Base-by-base conservation (phyloP, 1,140 invertebrate species). In the Capitella teleta region DNA sequence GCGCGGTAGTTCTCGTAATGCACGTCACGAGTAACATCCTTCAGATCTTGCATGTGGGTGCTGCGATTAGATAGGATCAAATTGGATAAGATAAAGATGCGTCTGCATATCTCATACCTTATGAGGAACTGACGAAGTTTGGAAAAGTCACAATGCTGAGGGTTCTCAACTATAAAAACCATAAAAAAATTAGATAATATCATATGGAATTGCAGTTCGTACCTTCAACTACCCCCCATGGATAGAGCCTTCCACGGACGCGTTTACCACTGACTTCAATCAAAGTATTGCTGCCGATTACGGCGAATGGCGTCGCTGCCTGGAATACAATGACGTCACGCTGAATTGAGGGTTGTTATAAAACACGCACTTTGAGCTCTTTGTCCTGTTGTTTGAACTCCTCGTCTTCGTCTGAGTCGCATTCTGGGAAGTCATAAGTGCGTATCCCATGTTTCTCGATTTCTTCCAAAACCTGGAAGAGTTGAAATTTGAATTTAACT, bases 261-360 rank as follows among this genome's bases (percentile, higher is more conserved):
- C 52, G 51, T 34, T 36, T 43, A 8, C 55, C 55, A 36, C 49
- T 50, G 4, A 51, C 51, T 40, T 61, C 60, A 19, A 61, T 42
- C 6, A 43, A 40, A 21, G 52, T 38, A 30, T 30, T 61, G 26
- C 46, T 77, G 93, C 91, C 10, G 93, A 91, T 28, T 89, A 85
- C 26, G 88, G 92, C 91, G 89, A 97, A 0, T 87, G 89, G 74
- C 92, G 95, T 49, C 24, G 38, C 30, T 23, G 32, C 36, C 52
- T 53, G 42, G 8, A 48, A 6, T 5, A 46, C 34, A 21, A 32
- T 47, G 18, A 34, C 32, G 25, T 46, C 18, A 48, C 32, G 21
- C 12, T 25, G 8, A 46, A 8, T 14, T 28, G 3, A n/a, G 10
- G 19, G 40, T 42, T 16, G 32, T n/a, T n/a, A n/a, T n/a, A 16